Conservation (phyloP, 2,888 invertebrate species). For the Coelogynopora nodosa region DNA sequence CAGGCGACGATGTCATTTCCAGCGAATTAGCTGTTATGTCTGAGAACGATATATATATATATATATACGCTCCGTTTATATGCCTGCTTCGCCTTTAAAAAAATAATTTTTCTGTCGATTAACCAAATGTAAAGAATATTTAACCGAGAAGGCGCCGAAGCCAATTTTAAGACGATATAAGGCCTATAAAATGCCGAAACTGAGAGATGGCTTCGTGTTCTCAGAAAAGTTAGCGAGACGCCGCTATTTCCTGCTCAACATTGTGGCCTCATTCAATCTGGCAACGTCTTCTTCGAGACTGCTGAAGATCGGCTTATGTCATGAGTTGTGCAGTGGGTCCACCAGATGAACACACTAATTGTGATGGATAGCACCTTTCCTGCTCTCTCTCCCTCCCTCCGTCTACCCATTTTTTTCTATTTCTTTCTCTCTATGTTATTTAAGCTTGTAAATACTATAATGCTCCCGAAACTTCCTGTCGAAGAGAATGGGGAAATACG, state of each 20-base stretch:
- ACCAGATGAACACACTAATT: not conserved
- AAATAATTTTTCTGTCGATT: no score
- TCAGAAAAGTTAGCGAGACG: not conserved
- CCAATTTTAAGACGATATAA: no score
- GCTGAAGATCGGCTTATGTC: not conserved
- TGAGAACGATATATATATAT: not conserved
- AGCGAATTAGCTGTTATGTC: not conserved
- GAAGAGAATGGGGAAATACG: no score
- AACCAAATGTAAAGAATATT: no score
- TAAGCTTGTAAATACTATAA: no score
- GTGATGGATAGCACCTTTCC: conserved; percentile 31
- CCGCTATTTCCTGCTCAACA: not conserved
- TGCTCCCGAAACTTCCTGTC: no score
- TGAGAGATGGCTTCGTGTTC: not conserved
- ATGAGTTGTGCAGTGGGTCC: not conserved
- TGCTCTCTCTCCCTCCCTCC: not conserved
- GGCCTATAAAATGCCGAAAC: no score
- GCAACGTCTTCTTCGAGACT: not conserved
- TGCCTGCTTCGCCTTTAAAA: no score
- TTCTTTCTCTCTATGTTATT: no score
- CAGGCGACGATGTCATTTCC: not conserved
- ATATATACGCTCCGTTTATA: no score
- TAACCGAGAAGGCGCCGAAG: no score
- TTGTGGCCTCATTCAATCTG: not conserved
- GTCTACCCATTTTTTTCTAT: not conserved